Conservation (phyloP, 2,113 vertebrate species). For the Mormyrus iriodes region DNA sequence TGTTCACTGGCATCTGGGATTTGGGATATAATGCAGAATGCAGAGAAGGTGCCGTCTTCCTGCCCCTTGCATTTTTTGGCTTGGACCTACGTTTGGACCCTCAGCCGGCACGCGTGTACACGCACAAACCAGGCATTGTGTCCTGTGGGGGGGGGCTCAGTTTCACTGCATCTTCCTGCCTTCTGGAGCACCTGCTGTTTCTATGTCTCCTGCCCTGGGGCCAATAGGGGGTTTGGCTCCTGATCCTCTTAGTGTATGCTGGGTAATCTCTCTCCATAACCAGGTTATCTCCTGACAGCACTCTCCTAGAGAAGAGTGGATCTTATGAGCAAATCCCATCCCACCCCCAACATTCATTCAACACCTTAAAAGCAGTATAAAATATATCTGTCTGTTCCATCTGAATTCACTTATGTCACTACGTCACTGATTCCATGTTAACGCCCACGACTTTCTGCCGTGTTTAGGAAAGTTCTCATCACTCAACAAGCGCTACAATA, state of each 20-base stretch:
- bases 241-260: not conserved
- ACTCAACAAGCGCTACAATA: not conserved
- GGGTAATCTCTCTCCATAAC: not conserved
- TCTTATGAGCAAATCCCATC: not conserved
- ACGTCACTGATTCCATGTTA: not conserved
- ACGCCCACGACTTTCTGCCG: not conserved
- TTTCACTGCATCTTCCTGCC: not conserved
- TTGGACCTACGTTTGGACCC: not conserved
- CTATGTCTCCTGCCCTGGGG: not conserved
- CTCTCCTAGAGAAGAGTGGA: not conserved
- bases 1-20: not conserved
- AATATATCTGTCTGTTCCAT: not conserved
- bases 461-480: not conserved
- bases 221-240: not conserved
- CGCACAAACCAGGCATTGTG: not conserved
- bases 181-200: slow-evolving; percentile 13
- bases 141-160: not conserved
- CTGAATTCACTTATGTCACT: not conserved
- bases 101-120: not conserved
- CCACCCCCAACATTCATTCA: not conserved
- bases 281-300: not conserved
- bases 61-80: not conserved
- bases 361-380: not conserved
- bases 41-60: not conserved
- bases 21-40: not conserved